phyloP scores from a whole-genome alignment of 1,140 invertebrate species.

The Metopolophium dirhodum region DNA sequence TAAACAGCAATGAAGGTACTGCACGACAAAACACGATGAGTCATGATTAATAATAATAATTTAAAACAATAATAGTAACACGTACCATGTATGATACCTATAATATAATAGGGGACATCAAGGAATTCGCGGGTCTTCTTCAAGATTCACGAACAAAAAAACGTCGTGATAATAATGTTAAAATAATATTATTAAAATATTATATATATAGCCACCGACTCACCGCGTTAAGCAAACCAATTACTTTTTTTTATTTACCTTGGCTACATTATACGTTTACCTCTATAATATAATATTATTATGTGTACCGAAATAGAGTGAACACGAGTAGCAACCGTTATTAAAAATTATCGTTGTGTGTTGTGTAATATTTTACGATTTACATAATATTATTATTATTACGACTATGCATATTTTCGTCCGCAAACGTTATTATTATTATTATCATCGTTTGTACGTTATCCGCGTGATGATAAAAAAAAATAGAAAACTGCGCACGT shows the following conservation, averaged over 20 bases:
- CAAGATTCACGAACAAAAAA: background rate
- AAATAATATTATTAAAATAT: background rate
- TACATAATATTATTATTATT: background rate
- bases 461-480: background rate
- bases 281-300: background rate
- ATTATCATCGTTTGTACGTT: background rate
- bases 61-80: background rate
- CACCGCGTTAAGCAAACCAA: background rate
- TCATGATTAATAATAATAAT: background rate
- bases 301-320: background rate
- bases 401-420: background rate
- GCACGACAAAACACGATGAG: background rate
- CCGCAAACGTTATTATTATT: background rate
- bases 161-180: background rate
- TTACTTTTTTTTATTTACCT: background rate
- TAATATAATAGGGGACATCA: background rate
- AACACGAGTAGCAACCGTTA: background rate
- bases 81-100: background rate
- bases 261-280: background rate
- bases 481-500: background rate
- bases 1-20: background rate
- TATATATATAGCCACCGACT: background rate
- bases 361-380: background rate
- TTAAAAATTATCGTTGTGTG: background rate
- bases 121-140: background rate